Evolutionary conservation across 2,888 invertebrate species (phyloP).

Genomic region (Odontocerum albicorne): DNA sequence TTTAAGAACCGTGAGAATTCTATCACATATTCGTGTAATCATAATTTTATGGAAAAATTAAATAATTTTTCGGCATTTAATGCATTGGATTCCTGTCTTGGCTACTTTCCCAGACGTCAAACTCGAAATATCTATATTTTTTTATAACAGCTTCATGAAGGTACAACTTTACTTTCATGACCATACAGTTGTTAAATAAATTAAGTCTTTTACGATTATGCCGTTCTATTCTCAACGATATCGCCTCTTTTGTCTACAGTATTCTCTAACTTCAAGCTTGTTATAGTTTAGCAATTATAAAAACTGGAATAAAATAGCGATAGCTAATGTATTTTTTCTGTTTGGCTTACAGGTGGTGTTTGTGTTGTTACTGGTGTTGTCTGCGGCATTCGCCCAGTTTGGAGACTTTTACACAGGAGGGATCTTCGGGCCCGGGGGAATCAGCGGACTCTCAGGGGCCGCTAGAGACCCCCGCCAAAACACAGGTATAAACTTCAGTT

Average conservation of each 20-base stretch:
- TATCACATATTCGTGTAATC: too few relatives aligned
- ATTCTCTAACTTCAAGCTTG: not conserved
- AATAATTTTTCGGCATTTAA: too few relatives aligned
- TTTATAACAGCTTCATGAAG: too few relatives aligned
- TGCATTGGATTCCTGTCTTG: too few relatives aligned
- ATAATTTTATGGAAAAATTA: too few relatives aligned
- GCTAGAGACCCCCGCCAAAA: slow-evolving; percentile 33
- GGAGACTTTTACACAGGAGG: slow-evolving; percentile 34
- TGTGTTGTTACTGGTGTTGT: slow-evolving; percentile 49
- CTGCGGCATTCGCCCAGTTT: slow-evolving; percentile 50
- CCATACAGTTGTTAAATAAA: too few relatives aligned
- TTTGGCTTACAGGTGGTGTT: slow-evolving; percentile 49
- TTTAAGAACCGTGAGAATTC: too few relatives aligned
- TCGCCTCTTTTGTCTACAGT: not conserved
- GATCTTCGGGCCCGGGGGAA: slow-evolving; percentile 24
- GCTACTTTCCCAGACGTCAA: too few relatives aligned
- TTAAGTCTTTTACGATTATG: too few relatives aligned
- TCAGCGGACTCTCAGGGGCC: slow-evolving; percentile 20
- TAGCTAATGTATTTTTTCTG: not conserved
- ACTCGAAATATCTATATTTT: too few relatives aligned
- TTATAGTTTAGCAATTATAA: not conserved
- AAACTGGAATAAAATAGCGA: not conserved
- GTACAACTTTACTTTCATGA: too few relatives aligned
- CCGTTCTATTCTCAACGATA: too few relatives aligned
- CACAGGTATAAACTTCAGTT: slow-evolving; percentile 24